Conservation (phyloP, 1,140 invertebrate species). For the Bombus polaris region DNA sequence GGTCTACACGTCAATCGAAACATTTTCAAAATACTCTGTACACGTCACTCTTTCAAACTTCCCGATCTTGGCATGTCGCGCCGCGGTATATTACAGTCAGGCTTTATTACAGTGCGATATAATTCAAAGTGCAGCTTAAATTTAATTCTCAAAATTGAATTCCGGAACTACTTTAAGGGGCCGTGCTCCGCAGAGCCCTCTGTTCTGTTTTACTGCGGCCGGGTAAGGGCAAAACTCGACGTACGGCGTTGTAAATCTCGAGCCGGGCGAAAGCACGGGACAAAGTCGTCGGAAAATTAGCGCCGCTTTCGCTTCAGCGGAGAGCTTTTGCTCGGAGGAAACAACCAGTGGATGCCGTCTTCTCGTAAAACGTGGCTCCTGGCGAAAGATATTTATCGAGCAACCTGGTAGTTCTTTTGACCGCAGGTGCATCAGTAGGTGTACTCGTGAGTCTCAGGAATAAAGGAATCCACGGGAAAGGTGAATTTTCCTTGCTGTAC, state of each 20-base stretch:
- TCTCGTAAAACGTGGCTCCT: not conserved
- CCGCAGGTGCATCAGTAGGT: not conserved
- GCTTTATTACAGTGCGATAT: conserved; percentile 33
- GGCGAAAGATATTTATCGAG: not conserved
- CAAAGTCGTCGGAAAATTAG: conserved; percentile 47
- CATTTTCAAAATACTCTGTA: not conserved
- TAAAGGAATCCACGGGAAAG: too few species aligned
- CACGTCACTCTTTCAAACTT: too few species aligned
- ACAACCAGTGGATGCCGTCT: not conserved
- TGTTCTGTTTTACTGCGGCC: conserved; percentile 13
- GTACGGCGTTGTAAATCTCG: conserved; percentile 33
- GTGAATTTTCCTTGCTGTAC: not conserved
- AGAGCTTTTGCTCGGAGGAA: not conserved
- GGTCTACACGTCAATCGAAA: too few species aligned
- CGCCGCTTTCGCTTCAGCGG: not conserved
- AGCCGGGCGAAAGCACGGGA: not conserved
- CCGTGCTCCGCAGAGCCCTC: not conserved
- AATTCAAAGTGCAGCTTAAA: conserved; percentile 40
- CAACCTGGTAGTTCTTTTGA: not conserved
- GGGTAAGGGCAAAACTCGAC: not conserved
- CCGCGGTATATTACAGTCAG: conserved; percentile 7
- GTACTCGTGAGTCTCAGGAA: not conserved
- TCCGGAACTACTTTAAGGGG: conserved; percentile 21
- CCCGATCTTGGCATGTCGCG: not conserved
- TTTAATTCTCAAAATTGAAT: conserved; percentile 52